Evolutionary conservation across 2,113 vertebrate species (phyloP), one percentile per base, ranked within the genome.

Genomic region (Chamaetylas fuelleborni): DNA sequence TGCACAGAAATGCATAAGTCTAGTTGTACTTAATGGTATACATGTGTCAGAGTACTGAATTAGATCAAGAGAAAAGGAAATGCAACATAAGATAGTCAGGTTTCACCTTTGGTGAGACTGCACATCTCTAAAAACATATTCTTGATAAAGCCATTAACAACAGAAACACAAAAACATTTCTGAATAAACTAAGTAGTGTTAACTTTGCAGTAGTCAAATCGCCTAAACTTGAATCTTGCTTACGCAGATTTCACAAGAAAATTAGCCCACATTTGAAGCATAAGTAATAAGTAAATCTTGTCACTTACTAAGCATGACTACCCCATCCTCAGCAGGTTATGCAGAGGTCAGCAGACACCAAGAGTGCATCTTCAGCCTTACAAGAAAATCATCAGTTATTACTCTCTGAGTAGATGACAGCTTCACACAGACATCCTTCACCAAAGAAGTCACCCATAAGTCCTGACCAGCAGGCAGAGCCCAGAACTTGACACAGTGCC

Each of bases 251-350:
- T 90, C 61, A 88, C 19, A n/a, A 31, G 62, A 66, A 93, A 92
- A 95, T 71, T 53, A 92, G 80, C 70, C 81, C 31, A 95, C 50
- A 64, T 93, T 54, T 85, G 89, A 96, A 94, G 90, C 70, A 54
- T 77, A 82, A 95, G 54, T 88, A 96, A 62, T 73, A 31, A 66
- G 26, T 23, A 87, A 90, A 87, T 70, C 78, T 54, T 88, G 29
- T 34, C 45, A 45, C 54, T 90, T 61, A 48, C 34, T 77, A 77
- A 92, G 78, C 45, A 47, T 43, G 81, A 95, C 70, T 85, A 76
- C 38, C 28, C 48, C 62, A 56, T 66, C n/a, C 78, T 73, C 28
- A 47, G 38, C 65, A 85, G 66, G 38, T 77, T 90, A 72, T 25
- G 26, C 31, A 67, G 58, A 95, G 71, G 73, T 82, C 87, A 95